These are phyloP conservation scores for Ammodramus savannarum DNA, from an alignment of 2,113 vertebrate species.

Conservation along the genomic window DNA sequence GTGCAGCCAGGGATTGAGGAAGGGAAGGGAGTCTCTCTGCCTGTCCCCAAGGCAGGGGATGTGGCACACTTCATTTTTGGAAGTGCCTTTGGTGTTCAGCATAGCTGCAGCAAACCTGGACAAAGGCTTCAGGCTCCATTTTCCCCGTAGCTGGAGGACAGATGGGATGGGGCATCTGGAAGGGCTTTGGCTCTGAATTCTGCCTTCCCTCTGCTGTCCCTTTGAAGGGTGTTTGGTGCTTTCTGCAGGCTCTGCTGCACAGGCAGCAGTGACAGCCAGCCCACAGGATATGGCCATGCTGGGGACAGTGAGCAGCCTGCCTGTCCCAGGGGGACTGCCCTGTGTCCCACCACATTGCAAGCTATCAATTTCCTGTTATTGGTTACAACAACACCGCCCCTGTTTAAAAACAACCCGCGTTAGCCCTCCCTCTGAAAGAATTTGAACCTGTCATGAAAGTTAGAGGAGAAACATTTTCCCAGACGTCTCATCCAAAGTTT, in stretches of 20 bases:
- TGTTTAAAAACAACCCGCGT: not conserved
- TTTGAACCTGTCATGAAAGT: slow-evolving; percentile 12
- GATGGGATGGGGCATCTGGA: not conserved
- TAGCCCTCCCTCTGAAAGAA: not conserved
- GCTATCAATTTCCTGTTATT: slow-evolving; percentile 42
- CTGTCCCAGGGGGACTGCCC: not conserved
- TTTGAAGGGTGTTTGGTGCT: not conserved
- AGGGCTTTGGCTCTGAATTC: not conserved
- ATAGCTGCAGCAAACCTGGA: not conserved
- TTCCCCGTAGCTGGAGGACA: not conserved
- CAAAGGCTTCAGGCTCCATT: not conserved
- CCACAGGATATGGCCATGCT: rapidly evolving
- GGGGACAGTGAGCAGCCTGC: not conserved
- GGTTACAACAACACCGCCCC: not conserved
- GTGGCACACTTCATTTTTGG: rapidly evolving
- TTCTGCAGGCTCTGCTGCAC: rapidly evolving
- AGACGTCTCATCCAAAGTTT: not conserved
- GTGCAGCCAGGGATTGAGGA: not conserved
- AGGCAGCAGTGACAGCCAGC: not conserved
- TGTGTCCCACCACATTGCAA: not conserved
- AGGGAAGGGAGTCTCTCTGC: not conserved
- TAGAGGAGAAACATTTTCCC: slow-evolving; percentile 20
- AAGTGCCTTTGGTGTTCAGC: not conserved
- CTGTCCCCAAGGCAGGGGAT: not conserved
- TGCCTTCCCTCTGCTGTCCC: not conserved